Conservation (phyloP, 2,888 invertebrate species). For the Allygus modestus region DNA sequence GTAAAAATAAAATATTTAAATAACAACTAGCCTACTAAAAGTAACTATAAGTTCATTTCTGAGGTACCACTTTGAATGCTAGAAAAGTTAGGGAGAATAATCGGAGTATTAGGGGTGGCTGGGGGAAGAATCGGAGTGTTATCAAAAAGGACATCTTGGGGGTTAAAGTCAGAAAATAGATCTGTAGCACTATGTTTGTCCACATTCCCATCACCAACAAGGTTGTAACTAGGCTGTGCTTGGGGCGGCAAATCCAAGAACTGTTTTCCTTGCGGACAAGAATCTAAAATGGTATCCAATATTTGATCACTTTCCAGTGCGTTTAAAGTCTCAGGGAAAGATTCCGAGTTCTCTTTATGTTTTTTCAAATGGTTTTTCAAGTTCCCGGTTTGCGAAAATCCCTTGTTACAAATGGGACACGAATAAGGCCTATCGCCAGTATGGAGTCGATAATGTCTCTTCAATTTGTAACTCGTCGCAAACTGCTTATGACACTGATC, state of each 20-base stretch:
- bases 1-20: no score
- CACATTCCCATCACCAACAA: constrained; percentile 29
- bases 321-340: constrained; percentile 50
- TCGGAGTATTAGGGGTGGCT: constrained; percentile 28
- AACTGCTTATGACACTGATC: constrained; percentile 70
- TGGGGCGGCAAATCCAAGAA: constrained; percentile 39
- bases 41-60: constrained; percentile 32
- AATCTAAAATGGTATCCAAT: constrained; percentile 38
- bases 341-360: constrained; percentile 61
- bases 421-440: constrained; percentile 69
- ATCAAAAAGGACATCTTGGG: constrained; percentile 58
- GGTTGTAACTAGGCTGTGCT: constrained; percentile 10
- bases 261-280: constrained; percentile 58
- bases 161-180: constrained; percentile 60
- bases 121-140: constrained; percentile 35
- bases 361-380: constrained; percentile 69
- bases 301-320: constrained; percentile 53
- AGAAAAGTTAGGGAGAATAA: constrained; percentile 49
- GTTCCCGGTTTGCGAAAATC: constrained; percentile 69
- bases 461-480: constrained; percentile 68
- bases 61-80: constrained; percentile 45
- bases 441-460: constrained; percentile 69
- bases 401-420: constrained; percentile 67
- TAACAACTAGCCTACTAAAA: no score
- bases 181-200: constrained; percentile 51